A percentile compares a stretch with the other conserved stretches of the same genome.
Evolutionary conservation across 2,113 vertebrate species (phyloP).

Genomic region (Tricholaema leucomelas): DNA sequence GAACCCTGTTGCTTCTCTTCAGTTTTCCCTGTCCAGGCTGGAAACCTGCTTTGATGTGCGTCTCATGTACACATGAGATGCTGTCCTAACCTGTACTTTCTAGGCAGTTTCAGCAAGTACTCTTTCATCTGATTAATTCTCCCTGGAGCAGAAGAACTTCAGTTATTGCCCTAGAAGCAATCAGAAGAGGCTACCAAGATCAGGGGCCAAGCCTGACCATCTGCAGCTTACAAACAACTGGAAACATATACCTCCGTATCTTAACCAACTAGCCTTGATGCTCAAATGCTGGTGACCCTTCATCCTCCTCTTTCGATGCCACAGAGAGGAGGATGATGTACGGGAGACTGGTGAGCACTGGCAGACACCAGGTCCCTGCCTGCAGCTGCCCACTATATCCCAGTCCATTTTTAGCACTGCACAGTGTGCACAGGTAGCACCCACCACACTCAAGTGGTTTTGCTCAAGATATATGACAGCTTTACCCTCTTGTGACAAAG

Average conservation of each 20-base stretch:
- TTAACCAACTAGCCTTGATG: not conserved
- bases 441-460: not conserved
- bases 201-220: not conserved
- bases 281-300: not conserved
- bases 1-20: not conserved
- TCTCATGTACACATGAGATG: fast-evolving
- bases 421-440: not conserved
- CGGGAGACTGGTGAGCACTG: fast-evolving
- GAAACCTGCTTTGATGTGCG: not conserved
- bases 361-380: not conserved
- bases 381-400: not conserved
- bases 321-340: not conserved
- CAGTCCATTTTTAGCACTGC: not conserved
- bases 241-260: not conserved
- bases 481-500: not conserved
- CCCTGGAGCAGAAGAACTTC: not conserved
- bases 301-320: not conserved
- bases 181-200: not conserved
- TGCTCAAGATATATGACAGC: not conserved
- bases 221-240: not conserved
- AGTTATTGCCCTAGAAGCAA: not conserved
- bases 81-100: not conserved
- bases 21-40: not conserved
- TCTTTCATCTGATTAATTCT: not conserved
- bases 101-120: not conserved